phyloP scores from a whole-genome alignment of 2,113 vertebrate genomes.

The Phrynocephalus versicolor region DNA sequence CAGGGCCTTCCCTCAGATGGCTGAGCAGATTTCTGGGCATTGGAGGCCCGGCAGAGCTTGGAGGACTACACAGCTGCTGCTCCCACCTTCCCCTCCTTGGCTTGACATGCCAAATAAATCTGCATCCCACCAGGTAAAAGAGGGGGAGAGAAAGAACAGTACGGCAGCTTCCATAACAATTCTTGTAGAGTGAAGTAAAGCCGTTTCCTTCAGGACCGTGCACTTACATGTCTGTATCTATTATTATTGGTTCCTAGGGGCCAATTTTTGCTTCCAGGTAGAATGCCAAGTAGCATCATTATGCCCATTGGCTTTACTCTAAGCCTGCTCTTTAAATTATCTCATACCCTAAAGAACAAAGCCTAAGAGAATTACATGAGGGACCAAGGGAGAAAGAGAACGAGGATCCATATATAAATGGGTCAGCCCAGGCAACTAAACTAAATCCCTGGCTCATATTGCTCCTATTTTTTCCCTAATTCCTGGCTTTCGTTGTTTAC shows the following conservation, averaged over 20 bases:
- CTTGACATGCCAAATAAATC: constrained; percentile 37
- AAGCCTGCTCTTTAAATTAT: constrained; percentile 15
- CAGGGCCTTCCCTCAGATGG: constrained; percentile 60
- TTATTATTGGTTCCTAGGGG: constrained; percentile 51
- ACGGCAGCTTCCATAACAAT: constrained; percentile 42
- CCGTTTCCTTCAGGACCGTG: background rate
- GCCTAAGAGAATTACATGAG: background rate
- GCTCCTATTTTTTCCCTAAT: constrained; percentile 7
- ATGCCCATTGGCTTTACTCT: constrained; percentile 49
- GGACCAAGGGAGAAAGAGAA: background rate
- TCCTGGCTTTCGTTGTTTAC: background rate
- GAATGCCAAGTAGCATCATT: constrained; percentile 5
- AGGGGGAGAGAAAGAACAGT: constrained; percentile 20
- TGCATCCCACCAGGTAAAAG: constrained; percentile 14
- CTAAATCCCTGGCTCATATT: background rate
- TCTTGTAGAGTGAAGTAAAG: background rate
- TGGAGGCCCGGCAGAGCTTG: constrained; percentile 56
- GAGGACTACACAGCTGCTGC: constrained; percentile 59
- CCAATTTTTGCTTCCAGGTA: constrained; percentile 53
- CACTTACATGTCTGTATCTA: background rate
- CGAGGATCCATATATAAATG: background rate
- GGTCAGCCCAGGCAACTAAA: background rate
- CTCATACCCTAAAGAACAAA: background rate
- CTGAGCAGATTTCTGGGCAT: constrained; percentile 53
- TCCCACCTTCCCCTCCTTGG: constrained; percentile 2